A percentile compares a stretch with the other conserved stretches of the same genome.
phyloP scores from a whole-genome alignment of 2,888 invertebrate species.

The Drosophila borborema region DNA sequence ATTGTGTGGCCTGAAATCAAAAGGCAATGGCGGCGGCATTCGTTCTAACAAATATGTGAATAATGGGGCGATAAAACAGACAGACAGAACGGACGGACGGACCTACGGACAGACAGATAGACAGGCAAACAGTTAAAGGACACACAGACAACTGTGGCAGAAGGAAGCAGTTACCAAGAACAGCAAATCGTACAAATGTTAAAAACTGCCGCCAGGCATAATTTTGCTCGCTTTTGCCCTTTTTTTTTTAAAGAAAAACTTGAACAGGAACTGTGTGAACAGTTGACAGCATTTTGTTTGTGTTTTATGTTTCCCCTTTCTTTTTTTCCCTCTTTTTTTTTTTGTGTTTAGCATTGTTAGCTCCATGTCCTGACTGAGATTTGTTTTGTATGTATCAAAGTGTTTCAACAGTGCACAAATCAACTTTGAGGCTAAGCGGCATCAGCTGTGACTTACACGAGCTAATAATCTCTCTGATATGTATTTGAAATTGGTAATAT shows the following conservation, averaged over 20 bases:
- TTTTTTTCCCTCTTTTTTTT: neutral
- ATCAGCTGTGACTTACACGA: slow-evolving; percentile 6
- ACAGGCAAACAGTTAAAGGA: slow-evolving; percentile 47
- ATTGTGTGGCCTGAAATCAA: slow-evolving; percentile 59
- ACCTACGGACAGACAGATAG: neutral
- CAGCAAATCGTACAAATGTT: slow-evolving; percentile 68
- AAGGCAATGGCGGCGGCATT: slow-evolving; percentile 63
- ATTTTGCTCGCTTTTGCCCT: slow-evolving; percentile 57
- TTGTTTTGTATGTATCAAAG: slow-evolving; percentile 19
- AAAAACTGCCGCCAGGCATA: slow-evolving; percentile 68
- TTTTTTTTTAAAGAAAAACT: slow-evolving; percentile 32
- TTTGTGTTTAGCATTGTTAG: neutral
- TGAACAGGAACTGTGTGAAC: slow-evolving; percentile 37
- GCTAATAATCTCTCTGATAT: slow-evolving; percentile 6
- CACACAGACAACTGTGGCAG: slow-evolving; percentile 14
- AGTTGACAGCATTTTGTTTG: slow-evolving; percentile 66
- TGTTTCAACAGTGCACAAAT: slow-evolving; percentile 20
- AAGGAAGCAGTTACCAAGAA: slow-evolving; percentile 17
- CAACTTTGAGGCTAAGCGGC: slow-evolving; percentile 28
- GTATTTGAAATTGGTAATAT: neutral
- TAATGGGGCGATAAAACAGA: slow-evolving; percentile 72
- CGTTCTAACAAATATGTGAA: slow-evolving; percentile 72
- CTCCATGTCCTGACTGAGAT: slow-evolving; percentile 35
- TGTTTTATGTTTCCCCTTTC: slow-evolving; percentile 38
- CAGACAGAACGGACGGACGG: slow-evolving; percentile 15